Evolutionary conservation across 2,888 invertebrate species (phyloP), one percentile per base, ranked within the genome.

Genomic region (Agrilus mali): DNA sequence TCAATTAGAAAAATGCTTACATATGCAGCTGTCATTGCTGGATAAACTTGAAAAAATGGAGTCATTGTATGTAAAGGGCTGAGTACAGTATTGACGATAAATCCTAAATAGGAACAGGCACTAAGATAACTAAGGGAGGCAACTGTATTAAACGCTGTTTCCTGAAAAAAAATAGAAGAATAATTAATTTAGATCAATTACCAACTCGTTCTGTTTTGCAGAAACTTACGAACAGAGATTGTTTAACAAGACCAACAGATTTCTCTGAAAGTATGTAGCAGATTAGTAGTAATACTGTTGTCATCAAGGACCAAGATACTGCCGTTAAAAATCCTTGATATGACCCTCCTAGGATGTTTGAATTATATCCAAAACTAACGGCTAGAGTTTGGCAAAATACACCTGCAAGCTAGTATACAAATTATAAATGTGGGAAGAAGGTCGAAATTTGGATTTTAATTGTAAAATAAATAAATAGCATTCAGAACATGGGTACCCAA

Each of bases 11-110:
- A n/a, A 33, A 16, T 45, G 78, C 86, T 82, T 70, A 90, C 89
- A 64, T 88, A 88, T 51, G 84, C 82, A 1, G 85, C 85, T 22
- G 84, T 85, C 83, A 89, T 85, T 2, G 88, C 86, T n/a, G 89
- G 88, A 69, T 86, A 88, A 12, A 84, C 85, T 58, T 86, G 81
- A 59, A 72, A 76, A 59, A 84, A 86, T 51, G 88, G 83, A 35
- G 77, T 82, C 44, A 75, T 66, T 27, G 81, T 70, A 63, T 88
- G 87, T 55, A 80, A 73, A 1, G 85, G 83, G 66, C 83, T 82
- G 41, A 90, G 67, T 63, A 82, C 82, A 35, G 86, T 68, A 53
- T 86, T 80, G 15, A 87, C 84, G 1, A 83, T 78, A 51, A 86
- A 80, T 1, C 83, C 82, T 68, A 90, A 76, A 61, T 85, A 89